phyloP scores from a whole-genome alignment of 2,113 vertebrate species.

The Apodemus sylvaticus region DNA sequence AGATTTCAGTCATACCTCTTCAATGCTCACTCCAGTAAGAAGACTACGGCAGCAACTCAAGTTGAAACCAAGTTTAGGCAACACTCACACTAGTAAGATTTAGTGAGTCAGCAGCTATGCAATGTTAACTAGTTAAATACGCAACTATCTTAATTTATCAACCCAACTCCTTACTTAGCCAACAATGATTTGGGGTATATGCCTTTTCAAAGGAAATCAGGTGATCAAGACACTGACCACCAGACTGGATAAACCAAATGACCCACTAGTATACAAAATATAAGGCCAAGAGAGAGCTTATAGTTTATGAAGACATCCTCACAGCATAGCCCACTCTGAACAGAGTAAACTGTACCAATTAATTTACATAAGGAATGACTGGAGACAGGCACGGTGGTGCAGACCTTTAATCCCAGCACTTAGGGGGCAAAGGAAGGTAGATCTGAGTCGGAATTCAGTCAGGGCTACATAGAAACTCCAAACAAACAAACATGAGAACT shows the following conservation, averaged over 20 bases:
- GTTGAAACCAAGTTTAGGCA: slow-evolving; percentile 6
- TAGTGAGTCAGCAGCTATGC: background rate
- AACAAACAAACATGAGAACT: background rate
- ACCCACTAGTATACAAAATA: background rate
- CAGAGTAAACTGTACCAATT: background rate
- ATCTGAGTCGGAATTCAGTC: background rate
- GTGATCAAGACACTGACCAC: background rate
- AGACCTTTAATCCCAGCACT: background rate
- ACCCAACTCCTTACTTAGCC: background rate
- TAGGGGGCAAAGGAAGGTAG: background rate
- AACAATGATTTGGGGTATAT: background rate
- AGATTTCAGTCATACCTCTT: slow-evolving; percentile 14
- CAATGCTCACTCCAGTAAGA: background rate
- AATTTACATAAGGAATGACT: background rate
- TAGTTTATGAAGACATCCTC: background rate
- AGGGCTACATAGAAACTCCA: background rate
- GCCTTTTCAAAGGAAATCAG: background rate
- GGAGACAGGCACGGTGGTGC: background rate
- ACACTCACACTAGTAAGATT: background rate
- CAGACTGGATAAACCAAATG: background rate
- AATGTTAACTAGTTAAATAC: background rate
- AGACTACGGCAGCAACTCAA: background rate
- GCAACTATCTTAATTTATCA: background rate
- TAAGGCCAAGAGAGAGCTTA: background rate
- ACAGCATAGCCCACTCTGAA: background rate